Evolutionary conservation across 1,140 invertebrate species (phyloP), one percentile per base, ranked within the genome.

Genomic region (Pseudomyrmex pallidus): DNA sequence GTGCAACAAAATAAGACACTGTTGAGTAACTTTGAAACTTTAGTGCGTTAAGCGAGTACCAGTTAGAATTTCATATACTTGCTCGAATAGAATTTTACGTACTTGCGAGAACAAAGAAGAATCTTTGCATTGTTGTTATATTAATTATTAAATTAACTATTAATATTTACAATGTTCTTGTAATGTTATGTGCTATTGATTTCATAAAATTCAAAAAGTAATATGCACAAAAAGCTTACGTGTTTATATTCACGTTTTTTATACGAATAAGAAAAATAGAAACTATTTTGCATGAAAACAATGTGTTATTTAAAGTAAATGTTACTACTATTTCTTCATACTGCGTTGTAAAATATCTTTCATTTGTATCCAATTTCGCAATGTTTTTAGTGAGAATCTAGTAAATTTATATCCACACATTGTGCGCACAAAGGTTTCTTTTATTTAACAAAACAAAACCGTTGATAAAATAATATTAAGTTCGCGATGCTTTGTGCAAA

Each of bases 11-110:
- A 70, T 61, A 68, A 78, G 76, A 78, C 52, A 2, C n/a, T 35
- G 10, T 57, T 20, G 63, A 70, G 72, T 20, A 62, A 68, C 20
- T 68, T 64, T 50, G 48, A 63, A 73, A 73, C 78, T 85, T 84
- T 54, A 85, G 59, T 54, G 15, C 15, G 20, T 35, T 61, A 12
- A 63, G 17, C 52, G 70, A 54, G 67, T 84, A 44, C 22, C 57
- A 59, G 25, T 57, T 59, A 80, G 76, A 80, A 72, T 35, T 35
- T 35, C 35, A 35, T 35, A 35, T 35, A 7, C 35, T 7, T 57
- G 8, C 54, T 70, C 8, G 54, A 1, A 59, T 70, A 70, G 54
- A 72, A 72, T 44, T 72, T 72, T 35, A 72, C 15, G 20, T 12
- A 78, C 12, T 72, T 59, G 1, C 2, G 1, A 7, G 15, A 4